These are phyloP conservation scores for Chrysocyon brachyurus DNA, from an alignment of 2,797 vertebrate genomes.

Conservation along the genomic window DNA sequence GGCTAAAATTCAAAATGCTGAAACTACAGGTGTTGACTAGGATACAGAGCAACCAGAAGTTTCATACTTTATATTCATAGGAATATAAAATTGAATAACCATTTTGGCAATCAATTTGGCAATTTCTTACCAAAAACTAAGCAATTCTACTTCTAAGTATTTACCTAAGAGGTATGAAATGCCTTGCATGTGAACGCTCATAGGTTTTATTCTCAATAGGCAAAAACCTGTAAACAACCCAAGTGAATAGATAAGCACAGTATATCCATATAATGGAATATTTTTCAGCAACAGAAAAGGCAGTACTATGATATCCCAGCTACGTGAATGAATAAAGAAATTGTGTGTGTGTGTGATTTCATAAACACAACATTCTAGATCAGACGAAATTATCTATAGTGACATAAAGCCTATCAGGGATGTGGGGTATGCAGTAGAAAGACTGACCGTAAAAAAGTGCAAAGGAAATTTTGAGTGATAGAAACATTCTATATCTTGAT, in stretches of 20 bases:
- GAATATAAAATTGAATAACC: constrained; percentile 16
- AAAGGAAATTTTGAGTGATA: not conserved
- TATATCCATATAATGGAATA: not conserved
- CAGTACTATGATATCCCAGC: not conserved
- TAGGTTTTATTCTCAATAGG: not conserved
- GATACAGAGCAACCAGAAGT: not conserved
- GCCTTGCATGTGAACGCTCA: not conserved
- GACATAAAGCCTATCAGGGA: not conserved
- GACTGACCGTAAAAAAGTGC: not conserved
- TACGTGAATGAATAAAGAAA: not conserved
- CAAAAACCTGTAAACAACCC: not conserved
- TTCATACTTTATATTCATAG: not conserved
- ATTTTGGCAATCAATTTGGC: not conserved
- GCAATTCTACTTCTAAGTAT: not conserved
- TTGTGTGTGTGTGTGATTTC: not conserved
- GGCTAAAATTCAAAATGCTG: not conserved
- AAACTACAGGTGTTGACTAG: not conserved
- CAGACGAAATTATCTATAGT: not conserved
- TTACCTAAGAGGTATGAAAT: not conserved
- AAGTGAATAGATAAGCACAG: not conserved
- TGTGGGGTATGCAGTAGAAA: not conserved
- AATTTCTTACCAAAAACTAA: not conserved
- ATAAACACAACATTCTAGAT: not conserved
- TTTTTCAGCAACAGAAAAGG: not conserved
- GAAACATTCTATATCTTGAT: not conserved